phyloP scores from a whole-genome alignment of 2,113 vertebrate genomes.

The Plestiodon gilberti region DNA sequence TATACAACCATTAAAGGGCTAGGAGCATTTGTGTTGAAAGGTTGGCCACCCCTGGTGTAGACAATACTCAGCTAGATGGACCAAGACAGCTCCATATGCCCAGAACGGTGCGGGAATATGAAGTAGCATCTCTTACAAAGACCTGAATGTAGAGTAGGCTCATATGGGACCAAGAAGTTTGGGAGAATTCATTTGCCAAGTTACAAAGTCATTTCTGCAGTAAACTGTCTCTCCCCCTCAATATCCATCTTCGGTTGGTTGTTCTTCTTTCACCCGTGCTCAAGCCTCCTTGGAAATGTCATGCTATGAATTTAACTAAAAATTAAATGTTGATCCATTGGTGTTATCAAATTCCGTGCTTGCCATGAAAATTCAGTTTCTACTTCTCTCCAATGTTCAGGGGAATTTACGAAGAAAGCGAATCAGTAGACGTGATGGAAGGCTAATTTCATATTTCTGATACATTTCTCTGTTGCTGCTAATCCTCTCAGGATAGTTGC shows the following conservation, averaged over 20 bases:
- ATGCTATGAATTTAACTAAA: slow-evolving; percentile 40
- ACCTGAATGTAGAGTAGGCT: too few relatives aligned
- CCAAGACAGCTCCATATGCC: too few relatives aligned
- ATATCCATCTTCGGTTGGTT: not conserved
- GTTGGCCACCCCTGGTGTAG: too few relatives aligned
- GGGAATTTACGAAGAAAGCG: slow-evolving; percentile 27
- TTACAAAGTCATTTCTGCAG: too few relatives aligned
- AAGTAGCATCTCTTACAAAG: too few relatives aligned
- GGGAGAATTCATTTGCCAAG: too few relatives aligned
- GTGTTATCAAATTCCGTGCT: not conserved
- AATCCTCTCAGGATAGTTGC: slow-evolving; percentile 40
- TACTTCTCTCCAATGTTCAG: not conserved
- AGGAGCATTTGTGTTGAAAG: too few relatives aligned
- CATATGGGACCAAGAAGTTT: too few relatives aligned
- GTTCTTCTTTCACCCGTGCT: not conserved
- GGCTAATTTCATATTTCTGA: slow-evolving; percentile 45
- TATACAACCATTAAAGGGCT: too few relatives aligned
- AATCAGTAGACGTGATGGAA: slow-evolving; percentile 8
- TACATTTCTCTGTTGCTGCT: slow-evolving; percentile 32
- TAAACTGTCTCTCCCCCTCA: not conserved
- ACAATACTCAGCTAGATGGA: too few relatives aligned
- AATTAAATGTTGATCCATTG: slow-evolving; percentile 42
- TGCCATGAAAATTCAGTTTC: not conserved
- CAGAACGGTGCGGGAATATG: too few relatives aligned
- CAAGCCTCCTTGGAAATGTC: slow-evolving; percentile 26